These are phyloP conservation scores for Drosophila antonietae DNA, from an alignment of 2,888 invertebrate species.

Conservation along the genomic window DNA sequence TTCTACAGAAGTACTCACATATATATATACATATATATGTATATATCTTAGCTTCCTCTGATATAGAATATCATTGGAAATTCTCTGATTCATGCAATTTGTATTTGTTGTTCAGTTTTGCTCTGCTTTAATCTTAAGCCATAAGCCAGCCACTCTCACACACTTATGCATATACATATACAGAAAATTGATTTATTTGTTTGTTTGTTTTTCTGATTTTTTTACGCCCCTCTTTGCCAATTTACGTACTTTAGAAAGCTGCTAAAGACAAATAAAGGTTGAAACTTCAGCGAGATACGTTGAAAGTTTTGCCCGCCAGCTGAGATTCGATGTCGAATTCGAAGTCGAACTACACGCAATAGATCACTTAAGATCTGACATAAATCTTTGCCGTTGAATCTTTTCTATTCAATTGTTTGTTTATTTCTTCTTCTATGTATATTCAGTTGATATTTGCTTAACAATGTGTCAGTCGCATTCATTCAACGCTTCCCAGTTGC, in stretches of 20 bases:
- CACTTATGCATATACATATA: background rate
- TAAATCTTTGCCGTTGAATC: slow-evolving; percentile 4
- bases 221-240: slow-evolving; percentile 65
- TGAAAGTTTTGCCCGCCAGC: slow-evolving; percentile 46
- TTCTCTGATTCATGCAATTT: slow-evolving; percentile 47
- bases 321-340: slow-evolving; percentile 8
- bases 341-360: slow-evolving; percentile 13
- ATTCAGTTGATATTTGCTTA: background rate
- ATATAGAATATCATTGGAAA: slow-evolving; percentile 18
- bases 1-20: slow-evolving; percentile 24
- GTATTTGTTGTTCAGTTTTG: slow-evolving; percentile 43
- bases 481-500: slow-evolving; percentile 1
- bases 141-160: background rate
- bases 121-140: slow-evolving; percentile 29
- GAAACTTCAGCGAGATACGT: slow-evolving; percentile 23
- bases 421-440: background rate
- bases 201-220: slow-evolving; percentile 23
- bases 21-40: background rate
- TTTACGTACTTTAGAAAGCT: slow-evolving; percentile 69
- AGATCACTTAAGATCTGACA: slow-evolving; percentile 34
- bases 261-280: slow-evolving; percentile 75
- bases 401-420: slow-evolving; percentile 6
- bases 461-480: background rate
- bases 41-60: slow-evolving; percentile 2
- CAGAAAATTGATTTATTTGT: slow-evolving; percentile 29